Conservation (phyloP, 30 jellyfish, hydroid and myxozoan genomes). For the Aurelia aurita complex sp. Pacific region DNA sequence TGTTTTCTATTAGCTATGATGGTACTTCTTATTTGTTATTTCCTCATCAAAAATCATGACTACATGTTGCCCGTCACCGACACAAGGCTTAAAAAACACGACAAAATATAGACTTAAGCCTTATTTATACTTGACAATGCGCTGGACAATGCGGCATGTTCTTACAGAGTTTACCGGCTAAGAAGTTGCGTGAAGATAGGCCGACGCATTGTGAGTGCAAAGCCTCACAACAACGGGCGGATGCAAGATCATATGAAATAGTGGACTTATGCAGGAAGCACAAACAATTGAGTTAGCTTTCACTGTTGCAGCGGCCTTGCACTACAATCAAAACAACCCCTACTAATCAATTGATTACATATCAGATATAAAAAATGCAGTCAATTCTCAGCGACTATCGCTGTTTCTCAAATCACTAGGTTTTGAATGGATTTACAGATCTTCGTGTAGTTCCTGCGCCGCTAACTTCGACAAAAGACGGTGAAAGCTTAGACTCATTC, state of each 20-base stretch:
- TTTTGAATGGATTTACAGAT: slow-evolving; percentile 6
- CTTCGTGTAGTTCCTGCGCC: not conserved
- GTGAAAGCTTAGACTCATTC: not conserved
- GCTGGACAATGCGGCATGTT: slow-evolving; percentile 41
- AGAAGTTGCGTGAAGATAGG: slow-evolving; percentile 24
- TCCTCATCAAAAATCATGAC: slow-evolving; percentile 23
- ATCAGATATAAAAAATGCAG: not conserved
- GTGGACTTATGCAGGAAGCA: slow-evolving; percentile 19
- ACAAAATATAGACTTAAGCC: slow-evolving; percentile 21
- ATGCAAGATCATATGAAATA: slow-evolving; percentile 26
- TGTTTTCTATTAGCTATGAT: not conserved
- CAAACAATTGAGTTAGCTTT: slow-evolving; percentile 1
- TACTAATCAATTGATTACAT: slow-evolving; percentile 22
- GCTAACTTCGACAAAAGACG: slow-evolving; percentile 1
- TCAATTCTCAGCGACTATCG: slow-evolving; percentile 2
- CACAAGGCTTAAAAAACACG: slow-evolving; percentile 40
- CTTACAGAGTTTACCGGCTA: slow-evolving; percentile 29
- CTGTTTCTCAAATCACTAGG: slow-evolving; percentile 13
- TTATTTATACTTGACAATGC: not conserved
- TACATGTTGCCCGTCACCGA: slow-evolving; percentile 50
- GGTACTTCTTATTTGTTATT: slow-evolving; percentile 23
- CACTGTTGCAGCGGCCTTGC: slow-evolving; percentile 40
- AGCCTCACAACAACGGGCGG: slow-evolving; percentile 54
- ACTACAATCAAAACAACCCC: slow-evolving; percentile 27
- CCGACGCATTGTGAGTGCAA: slow-evolving; percentile 40